Conservation (phyloP, 2,113 vertebrate genomes). For the Nansenia antarctica region DNA sequence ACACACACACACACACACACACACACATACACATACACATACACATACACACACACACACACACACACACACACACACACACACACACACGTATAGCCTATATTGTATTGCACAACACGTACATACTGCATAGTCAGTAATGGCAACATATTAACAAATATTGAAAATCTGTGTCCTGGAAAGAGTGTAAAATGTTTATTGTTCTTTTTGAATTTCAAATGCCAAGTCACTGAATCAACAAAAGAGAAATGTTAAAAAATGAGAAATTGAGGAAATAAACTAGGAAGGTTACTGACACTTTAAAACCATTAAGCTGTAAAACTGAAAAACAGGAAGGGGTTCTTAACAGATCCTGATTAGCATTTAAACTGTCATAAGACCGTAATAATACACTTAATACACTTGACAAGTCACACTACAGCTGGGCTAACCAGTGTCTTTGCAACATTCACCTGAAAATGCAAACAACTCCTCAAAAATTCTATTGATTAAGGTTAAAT, state of each 20-base stretch:
- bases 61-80: no score
- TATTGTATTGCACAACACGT: no score
- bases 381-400: no score
- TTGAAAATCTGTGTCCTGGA: constrained; percentile 44
- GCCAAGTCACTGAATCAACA: constrained; percentile 63
- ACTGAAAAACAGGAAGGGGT: constrained; percentile 28
- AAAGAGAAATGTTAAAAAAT: constrained; percentile 65
- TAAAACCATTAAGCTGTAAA: constrained; percentile 49
- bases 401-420: no score
- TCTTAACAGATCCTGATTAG: background rate
- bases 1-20: no score
- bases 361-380: constrained; percentile 12
- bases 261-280: constrained; percentile 47
- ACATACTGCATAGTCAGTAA: background rate
- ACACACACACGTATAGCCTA: no score
- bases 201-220: constrained; percentile 60
- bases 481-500: constrained; percentile 34
- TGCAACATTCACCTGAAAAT: constrained; percentile 12
- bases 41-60: no score
- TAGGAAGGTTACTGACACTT: constrained; percentile 45
- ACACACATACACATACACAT: no score
- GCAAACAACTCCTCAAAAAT: constrained; percentile 18
- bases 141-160: background rate
- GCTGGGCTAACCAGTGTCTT: background rate
- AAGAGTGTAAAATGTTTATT: constrained; percentile 77